Percentiles rank a stretch among this genome's conserved stretches.
phyloP scores from a whole-genome alignment of 2,113 vertebrate genomes.

The Chascanopsetta lugubris region DNA sequence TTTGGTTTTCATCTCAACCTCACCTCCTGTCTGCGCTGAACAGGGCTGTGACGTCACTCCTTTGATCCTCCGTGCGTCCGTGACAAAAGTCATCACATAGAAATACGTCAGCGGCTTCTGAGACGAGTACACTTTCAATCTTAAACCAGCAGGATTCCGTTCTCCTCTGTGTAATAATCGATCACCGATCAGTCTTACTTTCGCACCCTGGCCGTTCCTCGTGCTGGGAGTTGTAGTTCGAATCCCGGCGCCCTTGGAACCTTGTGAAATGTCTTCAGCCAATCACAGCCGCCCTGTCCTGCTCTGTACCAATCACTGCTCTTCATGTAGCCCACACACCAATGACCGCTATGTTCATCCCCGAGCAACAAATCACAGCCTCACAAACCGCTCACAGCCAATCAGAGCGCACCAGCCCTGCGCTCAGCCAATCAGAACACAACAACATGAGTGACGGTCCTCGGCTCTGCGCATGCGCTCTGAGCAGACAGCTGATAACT shows the following conservation, averaged over 20 bases:
- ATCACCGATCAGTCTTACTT: too few relatives aligned
- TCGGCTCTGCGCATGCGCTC: slow-evolving; percentile 86
- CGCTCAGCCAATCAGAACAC: slow-evolving; percentile 73
- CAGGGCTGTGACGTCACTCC: too few relatives aligned
- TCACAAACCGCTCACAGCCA: slow-evolving; percentile 1
- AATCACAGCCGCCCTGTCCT: slow-evolving; percentile 18
- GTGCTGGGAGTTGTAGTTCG: slow-evolving; percentile 55
- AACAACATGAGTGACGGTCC: slow-evolving; percentile 84
- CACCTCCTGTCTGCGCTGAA: too few relatives aligned
- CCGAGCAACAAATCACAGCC: slow-evolving; percentile 45
- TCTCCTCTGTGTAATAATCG: too few relatives aligned
- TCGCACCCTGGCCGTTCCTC: slow-evolving; percentile 3
- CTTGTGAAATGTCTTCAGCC: background rate
- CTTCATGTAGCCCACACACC: background rate
- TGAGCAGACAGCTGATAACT: slow-evolving; percentile 82
- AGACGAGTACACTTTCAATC: too few relatives aligned
- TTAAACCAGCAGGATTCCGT: too few relatives aligned
- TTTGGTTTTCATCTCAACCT: too few relatives aligned
- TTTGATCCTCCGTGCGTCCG: too few relatives aligned
- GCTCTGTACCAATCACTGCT: slow-evolving; percentile 12
- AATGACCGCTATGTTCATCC: slow-evolving; percentile 23
- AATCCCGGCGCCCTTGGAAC: slow-evolving; percentile 4
- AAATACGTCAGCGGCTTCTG: too few relatives aligned
- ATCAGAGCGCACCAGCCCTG: slow-evolving; percentile 10
- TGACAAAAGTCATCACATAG: too few relatives aligned